These are phyloP conservation scores for Euwallacea similis DNA, from an alignment of 1,140 invertebrate genomes.

Conservation along the genomic window DNA sequence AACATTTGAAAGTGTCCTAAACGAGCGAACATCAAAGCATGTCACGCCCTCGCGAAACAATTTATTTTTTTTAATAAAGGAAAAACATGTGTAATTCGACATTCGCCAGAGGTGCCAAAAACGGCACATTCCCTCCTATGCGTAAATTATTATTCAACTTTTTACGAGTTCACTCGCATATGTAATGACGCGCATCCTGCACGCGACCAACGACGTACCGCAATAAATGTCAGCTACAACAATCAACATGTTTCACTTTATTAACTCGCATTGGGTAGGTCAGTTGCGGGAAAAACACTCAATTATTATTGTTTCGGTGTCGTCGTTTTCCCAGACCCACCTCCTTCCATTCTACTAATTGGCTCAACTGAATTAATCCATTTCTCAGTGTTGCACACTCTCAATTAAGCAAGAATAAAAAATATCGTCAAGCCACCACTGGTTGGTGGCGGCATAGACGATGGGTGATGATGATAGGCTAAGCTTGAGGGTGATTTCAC, in stretches of 20 bases:
- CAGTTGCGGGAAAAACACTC: conserved; percentile 13
- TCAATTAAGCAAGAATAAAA: too few species aligned
- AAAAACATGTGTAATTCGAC: too few species aligned
- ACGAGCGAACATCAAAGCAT: conserved; percentile 18
- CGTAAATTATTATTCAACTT: conserved; percentile 1
- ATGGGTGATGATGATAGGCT: too few species aligned
- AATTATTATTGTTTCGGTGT: neutral
- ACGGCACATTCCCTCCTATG: neutral
- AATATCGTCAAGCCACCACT: too few species aligned
- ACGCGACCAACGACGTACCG: conserved; percentile 9
- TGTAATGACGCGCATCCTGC: conserved; percentile 10
- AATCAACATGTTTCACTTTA: conserved; percentile 11
- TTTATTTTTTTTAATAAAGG: neutral
- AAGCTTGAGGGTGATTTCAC: too few species aligned
- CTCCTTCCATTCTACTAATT: neutral
- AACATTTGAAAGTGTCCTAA: conserved; percentile 6
- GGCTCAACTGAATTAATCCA: neutral
- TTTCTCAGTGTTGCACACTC: too few species aligned
- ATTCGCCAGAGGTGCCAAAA: neutral
- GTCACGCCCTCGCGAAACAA: conserved; percentile 11
- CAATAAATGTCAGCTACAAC: conserved; percentile 13
- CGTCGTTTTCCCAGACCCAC: conserved; percentile 3
- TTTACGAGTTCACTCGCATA: neutral
- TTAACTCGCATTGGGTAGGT: conserved; percentile 15
- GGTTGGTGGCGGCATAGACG: too few species aligned